Conservation (phyloP, 1,140 invertebrate genomes). For the Macrotrachela quadricornifera region DNA sequence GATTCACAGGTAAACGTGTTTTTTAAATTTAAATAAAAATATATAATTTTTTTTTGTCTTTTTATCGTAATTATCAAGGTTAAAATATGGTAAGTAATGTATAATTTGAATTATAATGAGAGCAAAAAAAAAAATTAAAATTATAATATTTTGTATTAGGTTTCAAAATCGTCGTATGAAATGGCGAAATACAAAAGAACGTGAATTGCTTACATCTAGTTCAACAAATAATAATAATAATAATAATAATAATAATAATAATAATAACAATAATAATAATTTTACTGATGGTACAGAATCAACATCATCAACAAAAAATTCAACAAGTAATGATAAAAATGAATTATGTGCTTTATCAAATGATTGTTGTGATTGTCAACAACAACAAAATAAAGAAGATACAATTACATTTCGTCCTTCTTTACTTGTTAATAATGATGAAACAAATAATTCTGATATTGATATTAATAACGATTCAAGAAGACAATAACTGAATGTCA, state of each 20-base stretch:
- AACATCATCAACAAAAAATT: neutral
- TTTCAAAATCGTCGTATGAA: conserved; percentile 34
- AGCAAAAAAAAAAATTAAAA: neutral
- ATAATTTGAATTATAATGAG: neutral
- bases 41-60: neutral
- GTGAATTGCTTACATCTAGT: conserved; percentile 57
- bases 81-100: neutral
- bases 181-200: conserved; percentile 73
- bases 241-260: conserved; percentile 71
- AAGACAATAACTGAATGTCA: too few species aligned
- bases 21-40: neutral
- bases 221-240: neutral
- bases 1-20: conserved; percentile 44
- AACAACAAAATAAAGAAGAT: neutral
- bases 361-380: neutral
- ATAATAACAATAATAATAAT: conserved; percentile 87
- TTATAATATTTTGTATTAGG: conserved; percentile 19
- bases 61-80: neutral
- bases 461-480: neutral
- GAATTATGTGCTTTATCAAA: neutral
- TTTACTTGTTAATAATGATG: neutral
- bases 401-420: neutral
- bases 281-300: conserved; percentile 51
- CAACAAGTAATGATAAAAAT: neutral
- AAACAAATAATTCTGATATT: neutral